phyloP scores from a whole-genome alignment of 1,140 invertebrate species.

The Parasteatoda tepidariorum region DNA sequence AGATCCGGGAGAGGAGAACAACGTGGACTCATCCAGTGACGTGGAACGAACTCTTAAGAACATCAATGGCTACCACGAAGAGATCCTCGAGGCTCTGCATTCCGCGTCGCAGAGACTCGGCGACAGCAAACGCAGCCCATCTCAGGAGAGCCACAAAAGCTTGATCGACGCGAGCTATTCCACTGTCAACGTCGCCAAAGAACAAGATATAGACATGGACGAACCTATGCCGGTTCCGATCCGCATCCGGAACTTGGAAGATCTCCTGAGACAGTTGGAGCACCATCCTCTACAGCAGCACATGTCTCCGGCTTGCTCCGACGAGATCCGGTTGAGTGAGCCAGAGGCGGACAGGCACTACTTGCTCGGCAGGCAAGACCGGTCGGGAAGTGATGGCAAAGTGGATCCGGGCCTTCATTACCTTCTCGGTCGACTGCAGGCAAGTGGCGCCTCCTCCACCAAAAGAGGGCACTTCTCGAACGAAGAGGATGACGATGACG shows the following conservation, averaged over 20 bases:
- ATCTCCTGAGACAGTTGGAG: slow-evolving; percentile 89
- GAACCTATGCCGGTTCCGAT: slow-evolving; percentile 67
- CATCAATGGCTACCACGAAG: slow-evolving; percentile 93
- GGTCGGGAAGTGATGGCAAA: slow-evolving; percentile 69
- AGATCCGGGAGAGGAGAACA: slow-evolving; percentile 59
- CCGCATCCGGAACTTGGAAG: slow-evolving; percentile 90
- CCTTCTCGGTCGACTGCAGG: slow-evolving; percentile 51
- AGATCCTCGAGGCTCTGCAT: slow-evolving; percentile 85
- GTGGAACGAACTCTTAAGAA: slow-evolving; percentile 86
- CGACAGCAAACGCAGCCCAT: slow-evolving; percentile 40
- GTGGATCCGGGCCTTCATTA: slow-evolving; percentile 49
- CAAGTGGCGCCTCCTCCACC: slow-evolving; percentile 41
- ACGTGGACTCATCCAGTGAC: slow-evolving; percentile 69
- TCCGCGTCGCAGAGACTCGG: slow-evolving; percentile 49
- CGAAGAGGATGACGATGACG: slow-evolving; percentile 51
- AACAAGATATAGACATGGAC: slow-evolving; percentile 43
- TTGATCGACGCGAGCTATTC: slow-evolving; percentile 30
- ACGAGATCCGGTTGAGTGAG: slow-evolving; percentile 91
- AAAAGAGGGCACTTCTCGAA: slow-evolving; percentile 30
- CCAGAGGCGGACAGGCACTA: slow-evolving; percentile 88
- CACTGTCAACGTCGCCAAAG: slow-evolving; percentile 15
- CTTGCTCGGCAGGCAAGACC: slow-evolving; percentile 48
- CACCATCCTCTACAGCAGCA: slow-evolving; percentile 77
- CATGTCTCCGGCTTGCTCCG: slow-evolving; percentile 81
- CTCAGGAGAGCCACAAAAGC: slow-evolving; percentile 49